Percentiles rank a stretch among this genome's conserved stretches.
Conservation (phyloP, 1,140 invertebrate genomes). For the Drosophila obscura region DNA sequence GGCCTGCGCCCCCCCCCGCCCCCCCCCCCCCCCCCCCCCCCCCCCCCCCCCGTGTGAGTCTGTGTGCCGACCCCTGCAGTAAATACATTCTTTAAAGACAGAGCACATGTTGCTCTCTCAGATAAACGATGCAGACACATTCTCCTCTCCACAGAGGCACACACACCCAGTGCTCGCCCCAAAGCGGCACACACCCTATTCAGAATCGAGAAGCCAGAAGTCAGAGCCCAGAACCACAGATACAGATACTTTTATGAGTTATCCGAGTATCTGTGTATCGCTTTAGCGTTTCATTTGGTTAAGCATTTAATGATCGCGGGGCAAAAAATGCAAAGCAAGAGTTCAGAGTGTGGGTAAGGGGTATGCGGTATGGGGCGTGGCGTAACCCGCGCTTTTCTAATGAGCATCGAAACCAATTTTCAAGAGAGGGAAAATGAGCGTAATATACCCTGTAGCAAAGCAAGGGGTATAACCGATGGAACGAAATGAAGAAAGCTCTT, state of each 20-base stretch:
- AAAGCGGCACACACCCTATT: conserved; percentile 39
- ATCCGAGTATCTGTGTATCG: conserved; percentile 7
- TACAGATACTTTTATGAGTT: neutral
- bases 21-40: too few species aligned
- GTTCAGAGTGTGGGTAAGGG: conserved; percentile 2
- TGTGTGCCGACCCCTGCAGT: too few species aligned
- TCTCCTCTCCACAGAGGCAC: conserved; percentile 10
- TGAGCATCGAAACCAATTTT: conserved; percentile 32
- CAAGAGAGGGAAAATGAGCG: neutral
- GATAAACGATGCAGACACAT: neutral
- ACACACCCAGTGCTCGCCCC: conserved; percentile 11
- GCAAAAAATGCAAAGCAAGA: conserved; percentile 2
- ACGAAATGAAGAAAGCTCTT: too few species aligned
- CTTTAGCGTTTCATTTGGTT: conserved; percentile 47
- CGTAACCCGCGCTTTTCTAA: conserved; percentile 53
- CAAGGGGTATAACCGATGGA: too few species aligned
- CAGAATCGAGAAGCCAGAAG: conserved; percentile 1
- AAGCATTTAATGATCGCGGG: conserved; percentile 52
- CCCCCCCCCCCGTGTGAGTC: too few species aligned
- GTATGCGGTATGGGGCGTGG: conserved; percentile 9
- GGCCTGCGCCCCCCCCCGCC: too few species aligned
- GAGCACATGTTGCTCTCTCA: conserved; percentile 40
- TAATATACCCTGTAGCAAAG: too few species aligned
- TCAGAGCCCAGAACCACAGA: conserved; percentile 31
- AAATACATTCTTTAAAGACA: conserved; percentile 35